These are phyloP conservation scores for Macrosoma leucophasiata DNA, from an alignment of 2,888 invertebrate species.

Conservation along the genomic window DNA sequence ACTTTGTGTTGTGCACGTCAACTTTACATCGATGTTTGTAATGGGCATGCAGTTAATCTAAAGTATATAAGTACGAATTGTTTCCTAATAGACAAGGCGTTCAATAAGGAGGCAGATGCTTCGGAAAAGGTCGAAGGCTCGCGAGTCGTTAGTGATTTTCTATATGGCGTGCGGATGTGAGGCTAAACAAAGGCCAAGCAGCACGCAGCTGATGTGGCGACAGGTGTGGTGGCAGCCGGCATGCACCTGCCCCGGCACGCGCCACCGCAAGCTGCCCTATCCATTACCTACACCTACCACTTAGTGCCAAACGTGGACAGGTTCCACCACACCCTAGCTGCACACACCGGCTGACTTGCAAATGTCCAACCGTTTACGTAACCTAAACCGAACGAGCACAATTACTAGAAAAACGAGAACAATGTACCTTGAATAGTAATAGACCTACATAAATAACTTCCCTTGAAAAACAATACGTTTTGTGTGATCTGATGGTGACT, in stretches of 20 bases:
- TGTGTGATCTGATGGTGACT: conserved; percentile 16
- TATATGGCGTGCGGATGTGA: conserved; percentile 25
- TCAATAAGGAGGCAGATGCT: conserved; percentile 10
- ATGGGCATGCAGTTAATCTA: too few species aligned
- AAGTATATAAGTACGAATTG: too few species aligned
- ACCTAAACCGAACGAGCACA: conserved; percentile 24
- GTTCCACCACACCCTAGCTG: conserved; percentile 40
- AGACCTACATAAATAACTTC: conserved; percentile 22
- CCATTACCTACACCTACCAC: conserved; percentile 40
- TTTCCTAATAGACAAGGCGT: too few species aligned
- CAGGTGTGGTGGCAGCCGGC: conserved; percentile 72
- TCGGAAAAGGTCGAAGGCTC: conserved; percentile 9
- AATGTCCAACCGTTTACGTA: conserved; percentile 33
- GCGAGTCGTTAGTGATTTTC: too few species aligned
- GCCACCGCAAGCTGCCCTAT: conserved; percentile 66
- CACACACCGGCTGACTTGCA: conserved; percentile 42
- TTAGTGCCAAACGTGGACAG: conserved; percentile 40
- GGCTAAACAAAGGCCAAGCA: conserved; percentile 44
- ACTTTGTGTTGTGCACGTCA: too few species aligned
- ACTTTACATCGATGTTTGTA: too few species aligned
- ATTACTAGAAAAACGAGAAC: conserved; percentile 25
- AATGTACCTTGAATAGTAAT: conserved; percentile 32
- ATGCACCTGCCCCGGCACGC: conserved; percentile 59
- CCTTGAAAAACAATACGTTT: conserved; percentile 12
- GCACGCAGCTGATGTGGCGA: conserved; percentile 63